These are phyloP conservation scores for Rhizomys pruinosus DNA, from an alignment of 2,113 vertebrate genomes.

Conservation along the genomic window DNA sequence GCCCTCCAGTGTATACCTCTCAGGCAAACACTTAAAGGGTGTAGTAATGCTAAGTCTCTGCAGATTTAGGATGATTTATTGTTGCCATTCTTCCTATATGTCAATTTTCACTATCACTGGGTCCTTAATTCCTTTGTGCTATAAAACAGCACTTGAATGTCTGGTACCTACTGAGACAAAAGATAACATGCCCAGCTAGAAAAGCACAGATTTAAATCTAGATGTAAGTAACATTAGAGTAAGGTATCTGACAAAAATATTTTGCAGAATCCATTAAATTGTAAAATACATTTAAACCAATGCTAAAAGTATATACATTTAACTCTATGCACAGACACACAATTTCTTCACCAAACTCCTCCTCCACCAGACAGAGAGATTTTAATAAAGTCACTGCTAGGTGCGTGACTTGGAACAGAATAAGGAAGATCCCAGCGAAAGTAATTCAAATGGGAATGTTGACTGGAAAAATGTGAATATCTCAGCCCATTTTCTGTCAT, in stretches of 20 bases:
- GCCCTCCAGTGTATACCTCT: background rate
- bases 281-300: background rate
- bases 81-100: background rate
- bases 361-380: background rate
- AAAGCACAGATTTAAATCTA: slow-evolving; percentile 40
- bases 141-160: slow-evolving; percentile 27
- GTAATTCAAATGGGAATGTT: background rate
- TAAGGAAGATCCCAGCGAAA: background rate
- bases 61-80: background rate
- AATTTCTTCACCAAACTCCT: background rate
- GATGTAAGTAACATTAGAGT: slow-evolving; percentile 14
- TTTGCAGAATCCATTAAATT: background rate
- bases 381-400: background rate
- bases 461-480: background rate
- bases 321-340: background rate
- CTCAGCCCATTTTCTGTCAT: background rate
- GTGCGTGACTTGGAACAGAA: background rate
- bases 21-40: slow-evolving; percentile 27
- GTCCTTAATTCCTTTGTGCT: background rate
- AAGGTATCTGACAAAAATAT: background rate
- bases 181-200: background rate
- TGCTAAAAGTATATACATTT: background rate
- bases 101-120: background rate
- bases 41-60: slow-evolving; percentile 18
- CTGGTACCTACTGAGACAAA: background rate